These are phyloP conservation scores for Cylas formicarius DNA, from an alignment of 1,140 invertebrate species.

Conservation along the genomic window DNA sequence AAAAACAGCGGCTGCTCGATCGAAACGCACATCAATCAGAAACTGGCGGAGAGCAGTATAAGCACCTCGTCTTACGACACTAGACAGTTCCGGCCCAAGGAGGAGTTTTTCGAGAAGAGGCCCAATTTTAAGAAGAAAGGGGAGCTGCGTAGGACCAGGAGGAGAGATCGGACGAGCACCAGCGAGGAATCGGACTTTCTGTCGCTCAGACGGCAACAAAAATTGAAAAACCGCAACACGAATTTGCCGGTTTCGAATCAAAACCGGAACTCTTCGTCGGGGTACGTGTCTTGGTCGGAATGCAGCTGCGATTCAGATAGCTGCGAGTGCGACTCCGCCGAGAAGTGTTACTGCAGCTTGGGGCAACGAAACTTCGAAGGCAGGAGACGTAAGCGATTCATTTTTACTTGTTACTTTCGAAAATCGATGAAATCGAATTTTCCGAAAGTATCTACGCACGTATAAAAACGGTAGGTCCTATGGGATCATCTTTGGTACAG, in stretches of 20 bases:
- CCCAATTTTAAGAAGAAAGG: constrained; percentile 43
- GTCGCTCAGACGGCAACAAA: constrained; percentile 40
- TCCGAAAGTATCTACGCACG: too few relatives aligned
- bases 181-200: constrained; percentile 64
- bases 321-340: constrained; percentile 64
- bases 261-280: constrained; percentile 59
- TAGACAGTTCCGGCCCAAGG: constrained; percentile 50
- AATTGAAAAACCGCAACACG: constrained; percentile 10
- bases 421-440: too few relatives aligned
- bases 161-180: constrained; percentile 47
- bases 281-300: constrained; percentile 78
- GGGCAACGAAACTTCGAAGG: constrained; percentile 33
- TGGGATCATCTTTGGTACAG: too few relatives aligned
- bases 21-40: constrained; percentile 9
- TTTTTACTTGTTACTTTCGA: constrained; percentile 15
- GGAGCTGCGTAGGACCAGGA: constrained; percentile 28
- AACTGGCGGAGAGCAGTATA: constrained; percentile 48
- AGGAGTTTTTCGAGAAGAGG: constrained; percentile 39
- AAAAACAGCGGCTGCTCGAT: constrained; percentile 3
- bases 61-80: constrained; percentile 53
- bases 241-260: constrained; percentile 37
- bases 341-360: constrained; percentile 69
- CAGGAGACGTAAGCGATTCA: constrained; percentile 3
- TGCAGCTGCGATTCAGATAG: constrained; percentile 75
- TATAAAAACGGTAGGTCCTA: too few relatives aligned